These are phyloP conservation scores for Heliconius nattereri DNA, from an alignment of 1,140 invertebrate genomes.

Conservation along the genomic window DNA sequence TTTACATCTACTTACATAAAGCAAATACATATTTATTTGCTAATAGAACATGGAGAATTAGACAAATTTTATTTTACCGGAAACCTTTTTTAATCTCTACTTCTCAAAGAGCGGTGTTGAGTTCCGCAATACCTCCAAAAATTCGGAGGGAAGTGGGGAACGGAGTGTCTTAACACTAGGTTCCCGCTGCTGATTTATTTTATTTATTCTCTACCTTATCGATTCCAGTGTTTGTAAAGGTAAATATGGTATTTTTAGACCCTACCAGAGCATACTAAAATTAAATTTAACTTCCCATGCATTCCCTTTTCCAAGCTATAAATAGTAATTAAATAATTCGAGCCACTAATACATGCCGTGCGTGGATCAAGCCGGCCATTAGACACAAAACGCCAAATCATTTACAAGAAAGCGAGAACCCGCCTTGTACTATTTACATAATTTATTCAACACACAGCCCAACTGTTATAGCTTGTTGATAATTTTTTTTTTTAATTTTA, in stretches of 20 bases:
- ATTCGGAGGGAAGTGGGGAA: no score
- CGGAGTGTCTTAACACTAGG: no score
- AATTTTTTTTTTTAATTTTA: background rate
- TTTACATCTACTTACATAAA: no score
- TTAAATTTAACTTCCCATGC: constrained; percentile 22
- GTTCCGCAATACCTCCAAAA: no score
- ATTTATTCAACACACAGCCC: constrained; percentile 66
- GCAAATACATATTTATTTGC: no score
- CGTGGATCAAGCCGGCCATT: constrained; percentile 64
- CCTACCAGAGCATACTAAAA: background rate
- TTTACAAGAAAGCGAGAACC: constrained; percentile 79
- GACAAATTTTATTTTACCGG: background rate
- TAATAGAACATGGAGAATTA: background rate
- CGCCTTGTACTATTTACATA: constrained; percentile 77
- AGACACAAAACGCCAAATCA: constrained; percentile 76
- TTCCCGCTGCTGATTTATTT: no score
- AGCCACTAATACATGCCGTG: constrained; percentile 63
- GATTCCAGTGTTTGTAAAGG: background rate
- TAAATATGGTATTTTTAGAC: background rate
- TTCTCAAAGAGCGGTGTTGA: no score
- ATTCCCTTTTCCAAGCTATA: constrained; percentile 40
- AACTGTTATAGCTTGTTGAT: constrained; percentile 56
- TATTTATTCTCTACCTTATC: background rate
- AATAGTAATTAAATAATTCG: constrained; percentile 77
- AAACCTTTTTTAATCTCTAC: no score